Conservation (phyloP, 2,888 invertebrate genomes). For the Elegia similella region DNA sequence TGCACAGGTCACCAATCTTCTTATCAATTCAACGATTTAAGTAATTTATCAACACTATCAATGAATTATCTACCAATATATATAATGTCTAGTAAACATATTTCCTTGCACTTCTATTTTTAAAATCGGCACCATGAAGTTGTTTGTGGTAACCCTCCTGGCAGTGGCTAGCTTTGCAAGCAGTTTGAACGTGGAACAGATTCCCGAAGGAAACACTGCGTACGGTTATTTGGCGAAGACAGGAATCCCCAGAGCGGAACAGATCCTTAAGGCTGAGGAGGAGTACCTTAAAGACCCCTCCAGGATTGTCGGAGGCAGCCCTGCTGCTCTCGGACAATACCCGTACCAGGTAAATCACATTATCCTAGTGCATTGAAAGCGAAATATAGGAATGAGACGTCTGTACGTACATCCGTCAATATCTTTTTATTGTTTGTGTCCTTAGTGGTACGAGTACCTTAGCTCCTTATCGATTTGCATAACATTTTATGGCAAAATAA, state of each 20-base stretch:
- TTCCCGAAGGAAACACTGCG: constrained; percentile 30
- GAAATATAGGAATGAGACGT: too few species aligned
- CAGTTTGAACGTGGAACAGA: constrained; percentile 21
- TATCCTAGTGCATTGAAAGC: too few species aligned
- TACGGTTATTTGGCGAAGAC: constrained; percentile 44
- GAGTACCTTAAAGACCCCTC: constrained; percentile 26
- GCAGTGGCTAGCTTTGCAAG: constrained; percentile 29
- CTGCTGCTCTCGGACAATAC: constrained; percentile 39
- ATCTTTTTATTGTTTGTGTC: too few species aligned
- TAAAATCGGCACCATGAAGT: constrained; percentile 26
- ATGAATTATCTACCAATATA: not conserved
- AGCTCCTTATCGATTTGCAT: too few species aligned
- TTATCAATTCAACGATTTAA: constrained; percentile 1
- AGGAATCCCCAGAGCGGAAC: constrained; percentile 45
- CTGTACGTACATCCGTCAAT: too few species aligned
- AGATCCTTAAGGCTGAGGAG: constrained; percentile 46
- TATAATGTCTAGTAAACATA: not conserved
- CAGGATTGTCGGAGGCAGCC: constrained; percentile 50
- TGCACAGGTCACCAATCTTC: not conserved
- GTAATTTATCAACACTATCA: constrained; percentile 1
- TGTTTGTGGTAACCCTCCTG: constrained; percentile 28
- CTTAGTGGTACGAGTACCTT: too few species aligned
- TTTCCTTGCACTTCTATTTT: not conserved
- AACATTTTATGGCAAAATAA: too few species aligned
- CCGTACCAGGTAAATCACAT: constrained; percentile 45